These are phyloP conservation scores for Myopa testacea DNA, from an alignment of 2,888 invertebrate species.

Conservation along the genomic window DNA sequence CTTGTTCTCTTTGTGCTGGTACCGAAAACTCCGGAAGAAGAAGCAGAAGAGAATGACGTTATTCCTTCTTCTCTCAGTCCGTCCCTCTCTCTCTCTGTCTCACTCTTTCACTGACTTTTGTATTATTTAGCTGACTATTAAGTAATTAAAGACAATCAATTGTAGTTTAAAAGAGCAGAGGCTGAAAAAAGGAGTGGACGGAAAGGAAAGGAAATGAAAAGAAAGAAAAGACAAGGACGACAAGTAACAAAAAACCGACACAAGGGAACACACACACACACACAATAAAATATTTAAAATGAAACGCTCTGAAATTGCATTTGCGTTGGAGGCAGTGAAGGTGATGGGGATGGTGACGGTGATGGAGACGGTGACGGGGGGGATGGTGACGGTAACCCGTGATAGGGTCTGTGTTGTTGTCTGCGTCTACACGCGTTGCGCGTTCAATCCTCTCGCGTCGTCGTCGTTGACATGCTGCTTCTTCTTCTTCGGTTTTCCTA, in stretches of 20 bases:
- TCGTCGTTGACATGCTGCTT: background rate
- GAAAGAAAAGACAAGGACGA: background rate
- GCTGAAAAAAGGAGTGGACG: background rate
- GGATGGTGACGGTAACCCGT: background rate
- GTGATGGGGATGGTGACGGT: background rate
- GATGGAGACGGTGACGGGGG: background rate
- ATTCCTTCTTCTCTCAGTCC: background rate
- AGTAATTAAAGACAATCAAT: constrained; percentile 31
- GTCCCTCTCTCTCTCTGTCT: background rate
- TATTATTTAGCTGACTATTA: background rate
- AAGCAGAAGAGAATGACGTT: background rate
- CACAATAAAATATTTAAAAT: background rate
- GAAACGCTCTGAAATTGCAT: constrained; percentile 20
- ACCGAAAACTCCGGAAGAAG: background rate
- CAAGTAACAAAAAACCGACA: background rate
- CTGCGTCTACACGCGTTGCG: background rate
- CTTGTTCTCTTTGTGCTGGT: background rate
- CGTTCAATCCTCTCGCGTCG: background rate
- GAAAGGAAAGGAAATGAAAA: background rate
- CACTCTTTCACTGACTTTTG: background rate
- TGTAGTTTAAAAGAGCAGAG: constrained; percentile 8
- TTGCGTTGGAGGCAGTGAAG: background rate
- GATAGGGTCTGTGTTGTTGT: background rate
- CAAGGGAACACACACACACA: background rate
- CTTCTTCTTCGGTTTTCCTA: background rate